Base-by-base conservation (phyloP, 2,113 vertebrate genomes). In the Willisornis vidua region DNA sequence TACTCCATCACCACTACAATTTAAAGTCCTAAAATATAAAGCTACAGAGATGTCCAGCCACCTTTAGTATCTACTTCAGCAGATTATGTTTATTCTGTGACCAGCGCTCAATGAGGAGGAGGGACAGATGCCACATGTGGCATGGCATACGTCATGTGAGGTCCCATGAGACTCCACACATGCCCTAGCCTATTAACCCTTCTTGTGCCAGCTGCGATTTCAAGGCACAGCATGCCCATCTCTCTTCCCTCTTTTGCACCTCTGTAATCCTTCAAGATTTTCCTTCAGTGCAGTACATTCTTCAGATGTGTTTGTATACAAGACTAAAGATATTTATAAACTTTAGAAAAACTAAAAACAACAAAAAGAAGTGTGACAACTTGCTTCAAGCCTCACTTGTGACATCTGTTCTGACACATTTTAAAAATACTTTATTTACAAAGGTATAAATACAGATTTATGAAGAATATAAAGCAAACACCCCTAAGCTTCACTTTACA, bases 61-160 rank as follows among this genome's bases (percentile, higher is more conserved):
- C 29, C 26, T 78, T 71, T 52, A 63, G 12, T 55, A 75, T 14
- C 48, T 33, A 43, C n/a, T 75, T 46, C n/a, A 58, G 5, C 62
- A 45, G 52, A 57, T 52, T 29, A 75, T 2, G 24, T 28, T 58
- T 39, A 46, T 26, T 63, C 49, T 35, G 14, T 17, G 24, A n/a
- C 33, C 43, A 72, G 12, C 6, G 18, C n/a, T 35, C 55, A 43
- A 10, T 23, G 23, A 55, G 23, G 22, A 33, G 0, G 0, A 37
- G 58, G 18, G 23, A 26, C 19, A 61, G 70, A 74, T n/a, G 55
- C 20, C 45, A 35, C 45, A 18, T 2, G 9, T 41, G 41, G 41
- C 41, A 43, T 24, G 37, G 24, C 13, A 26, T 6, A 13, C 12
- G 13, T 9, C 65, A 71, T 1, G 16, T 2, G 1, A 68, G 29